phyloP scores from a whole-genome alignment of 2,113 vertebrate genomes.

The Pomatostomus ruficeps region DNA sequence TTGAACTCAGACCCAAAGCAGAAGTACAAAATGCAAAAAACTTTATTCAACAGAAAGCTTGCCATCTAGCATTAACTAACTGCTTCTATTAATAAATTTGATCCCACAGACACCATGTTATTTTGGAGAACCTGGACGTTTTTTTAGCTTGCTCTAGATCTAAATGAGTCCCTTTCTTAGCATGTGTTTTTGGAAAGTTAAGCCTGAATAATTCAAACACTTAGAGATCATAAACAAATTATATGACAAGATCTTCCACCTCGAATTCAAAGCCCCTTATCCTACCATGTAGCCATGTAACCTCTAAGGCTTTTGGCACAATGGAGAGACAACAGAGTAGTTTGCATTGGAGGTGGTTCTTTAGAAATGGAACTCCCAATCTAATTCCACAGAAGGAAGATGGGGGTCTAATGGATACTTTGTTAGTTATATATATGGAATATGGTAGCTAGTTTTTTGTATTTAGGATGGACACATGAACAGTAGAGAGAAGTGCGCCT shows the following conservation, averaged over 20 bases:
- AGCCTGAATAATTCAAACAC: not conserved
- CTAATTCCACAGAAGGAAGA: not conserved
- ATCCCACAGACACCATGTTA: not conserved
- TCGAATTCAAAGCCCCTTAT: not conserved
- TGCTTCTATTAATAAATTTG: not conserved
- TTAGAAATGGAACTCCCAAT: not conserved
- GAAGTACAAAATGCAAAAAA: not conserved
- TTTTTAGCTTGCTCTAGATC: not conserved
- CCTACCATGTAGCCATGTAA: not conserved
- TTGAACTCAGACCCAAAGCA: not conserved
- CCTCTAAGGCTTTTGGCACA: not conserved
- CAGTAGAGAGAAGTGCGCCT: not conserved
- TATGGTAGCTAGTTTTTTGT: not conserved
- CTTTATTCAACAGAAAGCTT: not conserved
- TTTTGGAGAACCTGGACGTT: not conserved
- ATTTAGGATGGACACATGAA: not conserved
- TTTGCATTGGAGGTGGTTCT: not conserved
- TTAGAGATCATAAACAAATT: not conserved
- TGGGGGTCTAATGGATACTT: not conserved
- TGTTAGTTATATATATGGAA: not conserved
- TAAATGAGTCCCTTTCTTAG: not conserved
- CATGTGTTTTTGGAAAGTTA: accelerated
- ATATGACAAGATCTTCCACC: not conserved
- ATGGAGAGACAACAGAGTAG: not conserved
- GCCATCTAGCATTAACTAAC: not conserved